Base-by-base conservation (phyloP, 2,113 vertebrate species). In the Anolis carolinensis region DNA sequence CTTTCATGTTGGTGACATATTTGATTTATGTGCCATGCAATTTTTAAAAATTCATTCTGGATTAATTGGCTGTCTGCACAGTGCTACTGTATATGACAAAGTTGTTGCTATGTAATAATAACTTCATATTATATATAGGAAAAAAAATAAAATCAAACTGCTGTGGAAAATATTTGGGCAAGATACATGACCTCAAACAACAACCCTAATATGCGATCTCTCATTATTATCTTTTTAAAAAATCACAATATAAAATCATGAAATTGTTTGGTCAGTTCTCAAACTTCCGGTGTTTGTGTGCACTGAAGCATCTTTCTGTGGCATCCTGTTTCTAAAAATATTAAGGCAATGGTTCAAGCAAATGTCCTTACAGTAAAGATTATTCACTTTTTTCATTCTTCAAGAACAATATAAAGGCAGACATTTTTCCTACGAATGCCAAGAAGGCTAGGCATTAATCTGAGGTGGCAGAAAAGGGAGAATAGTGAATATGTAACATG, bases 281-380 rank as follows among this genome's bases (percentile, higher is more conserved):
- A 76, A 76, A 76, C 82, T 25, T 75, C 30, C 6, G 6, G 36
- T 76, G 11, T 65, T n/a, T 65, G 23, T 75, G 72, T 34, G 62
- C 34, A 85, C 11, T 89, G 25, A 52, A 68, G 4, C 52, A 11
- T 73, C 81, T 67, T 30, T 73, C 91, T 81, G 88, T 70, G 65
- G 34, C 55, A 89, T 92, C 90, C 81, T 91, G 63, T 91, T 92
- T 88, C 89, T 90, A 83, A 90, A 92, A 88, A 83, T 82, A 44
- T 34, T 89, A 83, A 65, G 34, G 74, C 3, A 73, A 23, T 86
- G 86, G 59, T 76, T 67, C 55, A 23, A 85, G 25, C 83, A 25
- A 1, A 13, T 68, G 4, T 90, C 85, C 75, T 55, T 82, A 73
- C 39, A 81, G 44, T 82, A 79, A 36, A 84, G 83, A 27, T 2